Base-by-base conservation (phyloP, 2,113 vertebrate species). In the Thalassarche chlororhynchos region DNA sequence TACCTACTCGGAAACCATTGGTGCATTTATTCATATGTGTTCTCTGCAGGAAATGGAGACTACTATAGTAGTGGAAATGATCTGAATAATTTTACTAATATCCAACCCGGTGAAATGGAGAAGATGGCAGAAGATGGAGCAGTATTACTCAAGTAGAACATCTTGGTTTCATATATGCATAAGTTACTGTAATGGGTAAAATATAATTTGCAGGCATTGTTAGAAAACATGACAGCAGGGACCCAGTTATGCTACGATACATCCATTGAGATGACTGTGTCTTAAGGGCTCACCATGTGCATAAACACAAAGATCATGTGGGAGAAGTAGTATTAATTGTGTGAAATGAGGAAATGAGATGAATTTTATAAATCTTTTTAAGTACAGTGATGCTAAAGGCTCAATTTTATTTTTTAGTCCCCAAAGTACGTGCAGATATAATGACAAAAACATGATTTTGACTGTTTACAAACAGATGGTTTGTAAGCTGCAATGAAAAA, bases 41-140 rank as follows among this genome's bases (percentile, higher is more conserved):
- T 96, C 51, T 95, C 65, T 87, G 54, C 94, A 99, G 99, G 99
- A 71, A 98, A 89, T 44, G 99, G 99, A 17, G 99, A 99, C 88
- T 99, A 98, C 92, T 99, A 99, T 91, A 98, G 98, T 91, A 99
- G 99, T 57, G 99, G 99, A 36, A 99, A 99, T 70, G 99, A 99
- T 85, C 98, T 99, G 80, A 98, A 76, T 87, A 99, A 99, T 98
- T 99, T 99, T 95, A 51, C 97, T 21, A 91, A 97, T 12, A 12
- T 98, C 61, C 88, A 95, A 2, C 81, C 98, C 3, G 94, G 76
- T 10, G 98, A 93, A 3, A 14, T 98, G 46, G 82, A 99, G 93
- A 97, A 98, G 92, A 89, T 96, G 97, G 98, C 98, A 38, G 92
- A 94, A 36, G 86, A 91, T 1, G 55, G 87, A 31, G 97, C 94